These are phyloP conservation scores for Theristicus caerulescens DNA, from an alignment of 2,113 vertebrate genomes.

Conservation along the genomic window DNA sequence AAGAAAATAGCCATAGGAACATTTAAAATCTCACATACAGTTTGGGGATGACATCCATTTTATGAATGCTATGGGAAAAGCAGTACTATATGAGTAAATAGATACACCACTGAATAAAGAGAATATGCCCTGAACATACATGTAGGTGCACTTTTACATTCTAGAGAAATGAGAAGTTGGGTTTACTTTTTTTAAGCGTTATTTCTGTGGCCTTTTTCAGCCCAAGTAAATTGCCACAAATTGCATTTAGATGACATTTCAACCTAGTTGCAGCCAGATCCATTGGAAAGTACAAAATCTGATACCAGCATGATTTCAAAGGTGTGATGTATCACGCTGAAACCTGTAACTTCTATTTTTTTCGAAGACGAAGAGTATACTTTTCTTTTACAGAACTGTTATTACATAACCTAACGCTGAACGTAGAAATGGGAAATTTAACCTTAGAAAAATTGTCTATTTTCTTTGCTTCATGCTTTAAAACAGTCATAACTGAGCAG, in stretches of 20 bases:
- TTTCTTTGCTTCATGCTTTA: slow-evolving; percentile 42
- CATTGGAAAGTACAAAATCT: not conserved
- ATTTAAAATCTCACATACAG: not conserved
- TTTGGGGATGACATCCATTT: not conserved
- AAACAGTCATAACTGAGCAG: not conserved
- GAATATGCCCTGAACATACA: not conserved
- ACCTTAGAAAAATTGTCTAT: slow-evolving; percentile 38
- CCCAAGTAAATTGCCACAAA: slow-evolving; percentile 1
- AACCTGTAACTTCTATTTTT: not conserved
- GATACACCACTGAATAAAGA: not conserved
- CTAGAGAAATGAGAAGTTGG: not conserved
- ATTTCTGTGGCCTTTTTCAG: slow-evolving; percentile 12
- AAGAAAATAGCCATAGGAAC: slow-evolving; percentile 15
- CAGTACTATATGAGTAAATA: not conserved
- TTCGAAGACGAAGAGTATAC: not conserved
- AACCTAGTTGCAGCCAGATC: not conserved
- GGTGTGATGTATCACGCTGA: not conserved
- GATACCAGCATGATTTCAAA: slow-evolving; percentile 10
- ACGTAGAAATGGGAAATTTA: slow-evolving; percentile 24
- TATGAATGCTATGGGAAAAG: not conserved
- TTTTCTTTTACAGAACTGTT: slow-evolving; percentile 31
- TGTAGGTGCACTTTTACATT: not conserved
- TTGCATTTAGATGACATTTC: slow-evolving; percentile 25
- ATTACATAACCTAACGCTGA: slow-evolving; percentile 24
- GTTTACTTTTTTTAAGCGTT: not conserved